phyloP scores from a whole-genome alignment of 2,797 vertebrate species.

The Scyliorhinus canicula region DNA sequence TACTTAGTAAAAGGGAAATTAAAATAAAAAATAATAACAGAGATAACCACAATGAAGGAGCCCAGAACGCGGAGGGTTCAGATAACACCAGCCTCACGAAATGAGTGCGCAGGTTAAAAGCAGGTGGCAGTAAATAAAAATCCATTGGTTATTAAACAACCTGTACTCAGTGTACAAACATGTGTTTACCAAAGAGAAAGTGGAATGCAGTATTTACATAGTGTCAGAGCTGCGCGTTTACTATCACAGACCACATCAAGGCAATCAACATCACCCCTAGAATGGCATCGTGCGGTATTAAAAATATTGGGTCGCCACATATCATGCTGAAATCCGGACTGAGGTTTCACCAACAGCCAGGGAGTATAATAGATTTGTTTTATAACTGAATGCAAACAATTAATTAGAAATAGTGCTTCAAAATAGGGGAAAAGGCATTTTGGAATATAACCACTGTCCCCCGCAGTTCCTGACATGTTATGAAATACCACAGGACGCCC shows the following conservation, averaged over 20 bases:
- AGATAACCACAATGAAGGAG: neutral
- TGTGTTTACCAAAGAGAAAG: neutral
- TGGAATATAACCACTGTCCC: neutral
- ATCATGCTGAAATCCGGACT: neutral
- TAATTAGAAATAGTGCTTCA: constrained; percentile 24
- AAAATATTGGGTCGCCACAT: neutral
- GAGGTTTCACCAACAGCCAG: neutral
- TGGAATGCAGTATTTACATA: constrained; percentile 26
- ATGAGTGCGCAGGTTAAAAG: constrained; percentile 27
- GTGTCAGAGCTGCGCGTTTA: neutral
- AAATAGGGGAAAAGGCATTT: neutral
- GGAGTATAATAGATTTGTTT: constrained; percentile 5
- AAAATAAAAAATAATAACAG: constrained; percentile 3
- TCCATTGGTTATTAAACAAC: constrained; percentile 2
- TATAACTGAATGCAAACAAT: neutral
- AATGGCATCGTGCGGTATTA: constrained; percentile 8
- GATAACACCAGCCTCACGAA: neutral
- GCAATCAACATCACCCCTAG: neutral
- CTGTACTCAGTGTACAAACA: constrained; percentile 1
- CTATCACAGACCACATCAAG: neutral
- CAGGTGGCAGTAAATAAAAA: neutral
- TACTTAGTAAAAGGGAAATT: constrained; percentile 19
- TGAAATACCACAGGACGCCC: constrained; percentile 31
- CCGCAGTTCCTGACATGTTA: constrained; percentile 22
- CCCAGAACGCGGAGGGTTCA: neutral